Evolutionary conservation across 1,140 invertebrate genomes (phyloP).

Genomic region (Trissolcus basalis): DNA sequence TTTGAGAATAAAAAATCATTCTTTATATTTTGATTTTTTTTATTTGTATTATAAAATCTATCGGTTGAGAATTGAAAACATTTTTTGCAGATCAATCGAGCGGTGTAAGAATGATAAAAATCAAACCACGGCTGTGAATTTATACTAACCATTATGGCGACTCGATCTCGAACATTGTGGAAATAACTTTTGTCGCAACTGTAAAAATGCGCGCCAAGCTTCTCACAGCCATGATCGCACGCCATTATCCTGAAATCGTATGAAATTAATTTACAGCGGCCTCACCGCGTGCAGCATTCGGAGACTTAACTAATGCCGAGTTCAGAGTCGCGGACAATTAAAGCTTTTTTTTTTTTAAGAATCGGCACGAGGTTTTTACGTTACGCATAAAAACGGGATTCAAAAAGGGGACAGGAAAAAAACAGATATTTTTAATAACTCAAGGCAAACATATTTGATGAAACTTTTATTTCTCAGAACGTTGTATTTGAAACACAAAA

Average conservation of each 20-base stretch:
- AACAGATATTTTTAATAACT: too few relatives aligned
- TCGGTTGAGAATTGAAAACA: constrained; percentile 18
- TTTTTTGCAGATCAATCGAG: constrained; percentile 4
- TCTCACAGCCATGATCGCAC: constrained; percentile 12
- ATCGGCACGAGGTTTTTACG: too few relatives aligned
- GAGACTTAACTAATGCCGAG: constrained; percentile 21
- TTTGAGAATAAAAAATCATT: too few relatives aligned
- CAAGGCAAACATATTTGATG: too few relatives aligned
- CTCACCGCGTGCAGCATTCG: constrained; percentile 15
- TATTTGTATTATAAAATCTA: constrained; percentile 15
- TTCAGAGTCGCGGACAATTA: constrained; percentile 2
- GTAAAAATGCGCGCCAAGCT: constrained; percentile 18
- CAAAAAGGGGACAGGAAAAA: too few relatives aligned
- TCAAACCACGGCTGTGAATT: constrained; percentile 31
- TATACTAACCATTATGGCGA: constrained; percentile 37
- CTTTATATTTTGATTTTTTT: constrained; percentile 40
- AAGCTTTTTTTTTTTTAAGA: background rate
- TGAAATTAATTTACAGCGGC: constrained; percentile 40
- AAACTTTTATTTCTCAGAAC: too few relatives aligned
- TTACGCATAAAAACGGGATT: too few relatives aligned
- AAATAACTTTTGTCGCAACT: constrained; percentile 39
- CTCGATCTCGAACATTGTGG: constrained; percentile 33
- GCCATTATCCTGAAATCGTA: constrained; percentile 26
- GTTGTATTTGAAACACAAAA: too few relatives aligned
- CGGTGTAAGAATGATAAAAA: background rate